phyloP scores from a whole-genome alignment of 2,113 vertebrate genomes.

The Eolophus roseicapilla region DNA sequence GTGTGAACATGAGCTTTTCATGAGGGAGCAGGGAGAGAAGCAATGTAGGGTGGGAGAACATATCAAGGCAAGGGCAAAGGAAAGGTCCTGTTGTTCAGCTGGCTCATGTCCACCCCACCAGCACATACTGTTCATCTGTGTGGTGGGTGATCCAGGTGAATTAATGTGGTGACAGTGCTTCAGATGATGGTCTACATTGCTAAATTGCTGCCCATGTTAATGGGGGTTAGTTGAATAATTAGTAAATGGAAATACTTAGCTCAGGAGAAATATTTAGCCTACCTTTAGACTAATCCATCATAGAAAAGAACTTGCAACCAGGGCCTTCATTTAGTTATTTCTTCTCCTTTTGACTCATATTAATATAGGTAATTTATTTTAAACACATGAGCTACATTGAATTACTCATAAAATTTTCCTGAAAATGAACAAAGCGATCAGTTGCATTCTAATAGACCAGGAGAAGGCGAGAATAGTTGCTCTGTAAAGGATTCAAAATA shows the following conservation, averaged over 20 bases:
- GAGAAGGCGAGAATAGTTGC: neutral
- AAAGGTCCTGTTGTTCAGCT: neutral
- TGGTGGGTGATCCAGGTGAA: neutral
- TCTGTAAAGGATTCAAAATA: neutral
- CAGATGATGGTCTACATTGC: neutral
- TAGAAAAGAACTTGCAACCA: neutral
- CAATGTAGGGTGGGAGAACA: fast-evolving
- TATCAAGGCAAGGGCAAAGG: neutral
- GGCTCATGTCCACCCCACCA: neutral
- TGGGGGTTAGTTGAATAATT: neutral
- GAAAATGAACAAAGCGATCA: neutral
- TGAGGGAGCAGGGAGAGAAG: neutral
- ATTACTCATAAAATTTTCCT: neutral
- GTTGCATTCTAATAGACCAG: neutral
- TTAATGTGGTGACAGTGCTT: neutral
- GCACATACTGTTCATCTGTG: neutral
- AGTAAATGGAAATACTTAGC: neutral
- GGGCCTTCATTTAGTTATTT: neutral
- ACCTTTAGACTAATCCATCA: neutral
- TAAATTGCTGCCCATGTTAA: neutral
- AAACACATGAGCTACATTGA: neutral
- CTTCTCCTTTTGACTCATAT: neutral
- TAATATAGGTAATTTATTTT: neutral
- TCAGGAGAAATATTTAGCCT: neutral
- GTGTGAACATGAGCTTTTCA: neutral